Evolutionary conservation across 2,113 vertebrate genomes (phyloP), one percentile per base, ranked within the genome.

Genomic region (Osmerus mordax): DNA sequence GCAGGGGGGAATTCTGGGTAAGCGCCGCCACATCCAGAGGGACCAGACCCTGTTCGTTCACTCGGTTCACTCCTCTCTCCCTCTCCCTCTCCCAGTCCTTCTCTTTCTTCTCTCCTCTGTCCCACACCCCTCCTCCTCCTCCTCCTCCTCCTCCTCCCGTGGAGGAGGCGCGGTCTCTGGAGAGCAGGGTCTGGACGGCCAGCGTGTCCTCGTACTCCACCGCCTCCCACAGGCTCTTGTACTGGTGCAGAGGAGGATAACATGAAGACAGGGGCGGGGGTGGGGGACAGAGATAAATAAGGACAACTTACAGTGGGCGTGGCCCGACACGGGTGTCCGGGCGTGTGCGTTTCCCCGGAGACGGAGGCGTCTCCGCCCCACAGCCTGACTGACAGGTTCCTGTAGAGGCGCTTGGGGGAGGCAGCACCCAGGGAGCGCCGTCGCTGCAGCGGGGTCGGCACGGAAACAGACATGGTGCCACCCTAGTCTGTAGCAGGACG

Each of bases 141-240:
- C 83, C 13, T 13, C 16, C 64, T 75, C 59, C 8, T 21, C 79
- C 78, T 29, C 76, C 81, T 74, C 70, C 56, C 68, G 72, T 67
- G 52, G 18, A 28, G 4, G 53, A 55, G 19, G 16, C 78, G 61
- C 66, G 53, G 61, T 87, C 87, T 78, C 80, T 84, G 77, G 83
- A 90, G 67, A 93, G 84, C 78, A 92, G 79, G 71, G 75, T 84
- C 70, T 91, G 90, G 13, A 93, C 90, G 0, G 87, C 90, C 82
- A 91, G 53, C 25, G 88, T 90, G 83, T 93, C 92, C 76, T 92
- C 92, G 67, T 89, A 90, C 74, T 92, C 91, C 84, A 93, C 89
- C 0, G 91, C 91, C 54, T 92, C 90, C 91, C 91, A 93, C 71
- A 93, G 80, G 82, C 73, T 88, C 62, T 84, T 84, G 80, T 91